Conservation (phyloP, 1,140 invertebrate genomes). For the Sminthurides bifidus region DNA sequence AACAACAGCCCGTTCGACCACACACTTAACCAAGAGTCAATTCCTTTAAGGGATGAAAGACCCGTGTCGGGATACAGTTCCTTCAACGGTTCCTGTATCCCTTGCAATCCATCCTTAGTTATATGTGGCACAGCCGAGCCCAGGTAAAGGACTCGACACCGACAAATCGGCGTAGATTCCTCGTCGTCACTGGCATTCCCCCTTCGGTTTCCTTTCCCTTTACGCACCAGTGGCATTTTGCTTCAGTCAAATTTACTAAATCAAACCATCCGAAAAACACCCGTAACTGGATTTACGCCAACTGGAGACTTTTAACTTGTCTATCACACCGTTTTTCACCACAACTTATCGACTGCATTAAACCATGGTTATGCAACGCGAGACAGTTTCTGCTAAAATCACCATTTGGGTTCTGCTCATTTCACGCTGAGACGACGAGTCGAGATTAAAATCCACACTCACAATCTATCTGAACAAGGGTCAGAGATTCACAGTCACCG, state of each 20-base stretch:
- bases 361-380: not conserved
- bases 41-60: slow-evolving; percentile 69
- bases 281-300: not conserved
- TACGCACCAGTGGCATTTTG: slow-evolving; percentile 30
- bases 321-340: too few species aligned
- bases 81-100: slow-evolving; percentile 90
- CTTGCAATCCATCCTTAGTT: slow-evolving; percentile 92
- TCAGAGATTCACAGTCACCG: too few species aligned
- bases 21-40: slow-evolving; percentile 93
- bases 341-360: too few species aligned
- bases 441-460: too few species aligned
- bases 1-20: slow-evolving; percentile 92
- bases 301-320: not conserved
- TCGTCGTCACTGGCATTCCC: slow-evolving; percentile 32
- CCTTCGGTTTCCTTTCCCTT: slow-evolving; percentile 14
- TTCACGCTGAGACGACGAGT: too few species aligned
- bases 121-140: slow-evolving; percentile 94
- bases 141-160: slow-evolving; percentile 93
- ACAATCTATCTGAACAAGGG: too few species aligned
- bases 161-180: slow-evolving; percentile 75
- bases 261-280: too few species aligned
- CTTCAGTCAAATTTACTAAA: not conserved
- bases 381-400: not conserved
- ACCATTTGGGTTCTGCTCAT: not conserved
- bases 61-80: slow-evolving; percentile 92